phyloP scores from a whole-genome alignment of 2,113 vertebrate genomes.

The Rhombomys opimus region DNA sequence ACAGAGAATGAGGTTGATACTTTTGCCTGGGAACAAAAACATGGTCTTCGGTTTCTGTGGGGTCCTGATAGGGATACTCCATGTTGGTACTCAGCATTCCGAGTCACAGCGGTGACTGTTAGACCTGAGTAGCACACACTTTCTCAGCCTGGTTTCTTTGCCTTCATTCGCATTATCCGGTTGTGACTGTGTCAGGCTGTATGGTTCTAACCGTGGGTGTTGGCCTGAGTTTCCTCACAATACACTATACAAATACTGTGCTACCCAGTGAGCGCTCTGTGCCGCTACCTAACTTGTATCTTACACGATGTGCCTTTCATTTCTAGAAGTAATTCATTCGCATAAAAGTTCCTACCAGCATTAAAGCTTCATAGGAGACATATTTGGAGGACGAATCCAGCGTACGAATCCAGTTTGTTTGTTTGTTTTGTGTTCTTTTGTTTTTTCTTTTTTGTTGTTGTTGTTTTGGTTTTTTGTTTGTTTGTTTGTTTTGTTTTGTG shows the following conservation, averaged over 20 bases:
- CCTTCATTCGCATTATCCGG: background rate
- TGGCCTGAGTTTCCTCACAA: background rate
- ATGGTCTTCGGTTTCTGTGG: background rate
- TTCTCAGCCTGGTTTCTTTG: background rate
- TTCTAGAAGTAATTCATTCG: slow-evolving; percentile 28
- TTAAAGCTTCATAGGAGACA: background rate
- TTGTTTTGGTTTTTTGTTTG: background rate
- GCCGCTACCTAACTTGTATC: background rate
- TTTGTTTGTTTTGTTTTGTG: background rate
- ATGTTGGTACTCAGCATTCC: background rate
- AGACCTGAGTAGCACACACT: background rate
- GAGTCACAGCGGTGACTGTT: rapidly evolving
- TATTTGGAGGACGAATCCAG: background rate
- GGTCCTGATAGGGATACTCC: background rate
- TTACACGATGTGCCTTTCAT: background rate
- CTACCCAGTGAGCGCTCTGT: background rate
- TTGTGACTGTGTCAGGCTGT: background rate
- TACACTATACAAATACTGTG: background rate
- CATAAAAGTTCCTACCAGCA: background rate
- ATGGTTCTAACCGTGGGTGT: background rate
- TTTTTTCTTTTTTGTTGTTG: no score
- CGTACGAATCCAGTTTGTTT: background rate
- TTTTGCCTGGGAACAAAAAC: background rate
- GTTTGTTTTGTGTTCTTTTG: background rate
- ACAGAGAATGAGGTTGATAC: background rate